Evolutionary conservation across 2,888 invertebrate genomes (phyloP).

Genomic region (Brenthis hecate): DNA sequence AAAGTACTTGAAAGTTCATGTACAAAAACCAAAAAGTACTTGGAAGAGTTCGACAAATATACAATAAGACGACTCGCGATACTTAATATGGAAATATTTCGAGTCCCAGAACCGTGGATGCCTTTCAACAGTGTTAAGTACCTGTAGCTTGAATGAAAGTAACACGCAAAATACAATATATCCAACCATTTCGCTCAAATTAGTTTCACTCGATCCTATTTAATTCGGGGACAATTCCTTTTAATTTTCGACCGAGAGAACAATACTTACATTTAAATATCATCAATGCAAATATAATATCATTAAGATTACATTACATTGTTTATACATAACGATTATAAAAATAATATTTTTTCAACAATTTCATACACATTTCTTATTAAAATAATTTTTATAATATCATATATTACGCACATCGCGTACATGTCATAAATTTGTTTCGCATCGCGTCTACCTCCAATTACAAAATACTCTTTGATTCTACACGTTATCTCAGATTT

Average conservation of each 20-base stretch:
- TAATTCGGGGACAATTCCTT: constrained; percentile 3
- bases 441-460: background rate
- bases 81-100: background rate
- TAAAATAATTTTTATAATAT: background rate
- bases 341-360: background rate
- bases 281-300: background rate
- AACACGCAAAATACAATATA: constrained; percentile 7
- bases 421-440: background rate
- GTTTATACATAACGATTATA: background rate
- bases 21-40: constrained; percentile 51
- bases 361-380: background rate
- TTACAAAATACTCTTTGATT: background rate
- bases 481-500: background rate
- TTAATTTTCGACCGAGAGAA: background rate
- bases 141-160: constrained; percentile 16
- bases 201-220: background rate
- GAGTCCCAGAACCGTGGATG: constrained; percentile 45
- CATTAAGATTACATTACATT: background rate
- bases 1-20: constrained; percentile 46
- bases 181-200: constrained; percentile 1
- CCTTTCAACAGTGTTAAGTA: constrained; percentile 42
- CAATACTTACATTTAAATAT: constrained; percentile 5
- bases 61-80: constrained; percentile 3
- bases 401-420: background rate
- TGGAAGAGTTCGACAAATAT: constrained; percentile 37